phyloP scores from a whole-genome alignment of 1,140 invertebrate genomes.

The Bombus affinis region DNA sequence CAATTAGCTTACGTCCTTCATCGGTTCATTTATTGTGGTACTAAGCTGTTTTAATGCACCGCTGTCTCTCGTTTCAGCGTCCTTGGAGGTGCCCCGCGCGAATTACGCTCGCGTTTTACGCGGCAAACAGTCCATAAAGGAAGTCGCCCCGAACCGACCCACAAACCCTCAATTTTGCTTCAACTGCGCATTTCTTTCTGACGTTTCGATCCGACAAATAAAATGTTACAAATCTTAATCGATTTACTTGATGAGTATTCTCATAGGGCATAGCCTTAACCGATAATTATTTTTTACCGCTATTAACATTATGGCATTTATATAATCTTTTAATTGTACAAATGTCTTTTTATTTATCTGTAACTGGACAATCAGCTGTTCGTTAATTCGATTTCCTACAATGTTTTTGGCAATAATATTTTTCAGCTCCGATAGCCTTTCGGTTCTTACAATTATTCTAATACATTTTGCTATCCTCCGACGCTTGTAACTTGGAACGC shows the following conservation, averaged over 20 bases:
- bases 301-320: no score
- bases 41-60: slow-evolving; percentile 53
- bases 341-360: no score
- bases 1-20: slow-evolving; percentile 61
- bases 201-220: background rate
- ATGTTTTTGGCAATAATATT: no score
- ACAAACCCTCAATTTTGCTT: background rate
- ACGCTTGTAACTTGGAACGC: no score
- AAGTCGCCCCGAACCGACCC: background rate
- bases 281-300: no score
- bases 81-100: slow-evolving; percentile 17
- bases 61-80: background rate
- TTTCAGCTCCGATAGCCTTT: no score
- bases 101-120: slow-evolving; percentile 40
- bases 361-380: no score
- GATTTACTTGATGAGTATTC: background rate
- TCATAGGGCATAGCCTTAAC: background rate
- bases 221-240: background rate
- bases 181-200: background rate
- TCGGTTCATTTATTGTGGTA: slow-evolving; percentile 55
- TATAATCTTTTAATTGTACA: no score
- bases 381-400: no score
- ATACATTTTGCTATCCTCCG: no score
- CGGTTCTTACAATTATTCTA: no score
- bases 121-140: slow-evolving; percentile 13